Evolutionary conservation across 2,113 vertebrate genomes (phyloP), one percentile per base, ranked within the genome.

Genomic region (Steatornis caripensis): DNA sequence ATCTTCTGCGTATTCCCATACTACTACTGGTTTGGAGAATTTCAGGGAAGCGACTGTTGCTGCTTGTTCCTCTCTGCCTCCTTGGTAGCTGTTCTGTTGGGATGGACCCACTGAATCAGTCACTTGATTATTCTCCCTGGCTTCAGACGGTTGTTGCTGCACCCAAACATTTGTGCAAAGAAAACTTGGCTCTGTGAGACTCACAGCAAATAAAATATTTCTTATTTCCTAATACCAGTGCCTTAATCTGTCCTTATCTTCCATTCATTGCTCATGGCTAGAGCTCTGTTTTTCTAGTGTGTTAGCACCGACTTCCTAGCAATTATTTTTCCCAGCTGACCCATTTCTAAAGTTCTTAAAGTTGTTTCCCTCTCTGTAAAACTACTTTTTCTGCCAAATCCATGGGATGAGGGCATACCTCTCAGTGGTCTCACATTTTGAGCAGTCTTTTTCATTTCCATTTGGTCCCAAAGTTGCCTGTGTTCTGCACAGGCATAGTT

Each of bases 401-500:
- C 48, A 30, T 66, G 37, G 80, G 86, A 82, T 78, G 74, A 95
- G 84, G 86, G 84, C 65, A 87, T 82, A 72, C 84, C 70, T 97
- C 93, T 93, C 86, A 65, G 60, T 89, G 87, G 74, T 93, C 91
- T 87, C 85, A 65, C 24, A 29, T 89, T 94, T 72, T 54, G 74
- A 87, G 77, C 49, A 64, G 62, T 76, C 89, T 77, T 58, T 75
- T 87, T 85, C 39, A 64, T 95, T 93, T 94, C 75, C 41, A 10
- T 89, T 89, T 93, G 89, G 77, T 95, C 95, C 95, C 96, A 83
- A 49, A 93, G 87, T 96, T 95, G 89, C 72, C 60, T 65, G 61
- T 84, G 65, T 92, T 97, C 88, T 93, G 62, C 74, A 13, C 24
- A 34, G 91, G 89, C 29, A 62, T 93, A 41, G 66, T 36, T 91